phyloP scores from a whole-genome alignment of 2,113 vertebrate genomes.

The Megalops atlanticus region DNA sequence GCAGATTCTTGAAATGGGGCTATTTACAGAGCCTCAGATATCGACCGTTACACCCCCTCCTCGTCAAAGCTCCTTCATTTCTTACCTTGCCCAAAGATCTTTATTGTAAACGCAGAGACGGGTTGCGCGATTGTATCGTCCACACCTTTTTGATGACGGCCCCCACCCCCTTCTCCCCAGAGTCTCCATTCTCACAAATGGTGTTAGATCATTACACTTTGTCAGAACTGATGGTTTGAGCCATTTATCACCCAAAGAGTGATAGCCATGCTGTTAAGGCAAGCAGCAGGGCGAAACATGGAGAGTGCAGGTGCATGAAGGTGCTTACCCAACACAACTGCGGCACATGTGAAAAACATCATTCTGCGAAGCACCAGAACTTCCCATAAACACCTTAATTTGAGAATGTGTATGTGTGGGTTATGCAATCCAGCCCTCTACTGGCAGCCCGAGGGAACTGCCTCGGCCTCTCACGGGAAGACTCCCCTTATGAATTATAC shows the following conservation, averaged over 20 bases:
- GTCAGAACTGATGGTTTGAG: slow-evolving; percentile 28
- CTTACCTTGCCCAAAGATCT: background rate
- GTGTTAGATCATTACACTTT: slow-evolving; percentile 30
- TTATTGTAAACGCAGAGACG: slow-evolving; percentile 15
- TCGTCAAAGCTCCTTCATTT: background rate
- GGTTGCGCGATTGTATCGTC: background rate
- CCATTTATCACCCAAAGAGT: slow-evolving; percentile 36
- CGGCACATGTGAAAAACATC: background rate
- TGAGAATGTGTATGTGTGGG: slow-evolving; percentile 14
- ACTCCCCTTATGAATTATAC: background rate
- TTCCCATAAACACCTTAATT: too few relatives aligned
- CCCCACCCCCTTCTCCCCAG: background rate
- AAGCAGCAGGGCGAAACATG: too few relatives aligned
- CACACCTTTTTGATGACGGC: background rate
- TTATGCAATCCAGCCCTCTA: background rate
- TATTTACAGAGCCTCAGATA: background rate
- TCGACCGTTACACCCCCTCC: background rate
- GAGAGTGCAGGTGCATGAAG: background rate
- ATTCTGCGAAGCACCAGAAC: too few relatives aligned
- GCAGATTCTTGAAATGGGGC: background rate
- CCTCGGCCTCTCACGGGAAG: background rate
- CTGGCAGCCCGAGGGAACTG: background rate
- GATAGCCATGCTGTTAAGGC: background rate
- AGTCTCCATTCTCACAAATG: background rate
- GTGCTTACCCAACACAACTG: too few relatives aligned